phyloP scores from a whole-genome alignment of 2,888 invertebrate genomes.

The Drosophila buzzatii region DNA sequence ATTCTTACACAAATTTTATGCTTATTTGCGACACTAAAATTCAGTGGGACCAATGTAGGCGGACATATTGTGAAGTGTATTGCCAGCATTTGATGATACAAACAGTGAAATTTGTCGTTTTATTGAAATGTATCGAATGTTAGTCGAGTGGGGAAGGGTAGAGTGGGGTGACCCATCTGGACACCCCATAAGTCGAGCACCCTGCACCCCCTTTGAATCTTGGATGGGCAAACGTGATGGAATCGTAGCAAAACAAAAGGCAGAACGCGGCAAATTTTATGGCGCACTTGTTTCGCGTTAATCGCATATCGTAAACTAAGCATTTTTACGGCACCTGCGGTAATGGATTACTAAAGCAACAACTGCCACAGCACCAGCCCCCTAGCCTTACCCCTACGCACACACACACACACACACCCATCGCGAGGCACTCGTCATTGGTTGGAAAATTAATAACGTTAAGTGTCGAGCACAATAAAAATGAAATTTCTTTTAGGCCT shows the following conservation, averaged over 20 bases:
- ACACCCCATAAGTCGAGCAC: slow-evolving; percentile 2
- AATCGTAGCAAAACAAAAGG: slow-evolving; percentile 48
- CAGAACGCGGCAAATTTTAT: slow-evolving; percentile 65
- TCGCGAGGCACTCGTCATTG: slow-evolving; percentile 57
- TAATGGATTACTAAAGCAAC: slow-evolving; percentile 76
- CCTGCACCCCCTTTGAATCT: not conserved
- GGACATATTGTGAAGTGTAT: slow-evolving; percentile 35
- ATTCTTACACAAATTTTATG: slow-evolving; percentile 52
- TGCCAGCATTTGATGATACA: slow-evolving; percentile 39
- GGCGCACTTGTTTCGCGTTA: slow-evolving; percentile 81
- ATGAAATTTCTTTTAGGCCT: slow-evolving; percentile 56
- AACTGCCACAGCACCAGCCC: slow-evolving; percentile 24
- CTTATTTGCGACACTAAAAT: slow-evolving; percentile 9
- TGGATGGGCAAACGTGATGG: slow-evolving; percentile 10
- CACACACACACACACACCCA: no score
- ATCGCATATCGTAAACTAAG: slow-evolving; percentile 81
- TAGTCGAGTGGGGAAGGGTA: not conserved
- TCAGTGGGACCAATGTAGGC: slow-evolving; percentile 1
- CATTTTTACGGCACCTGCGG: slow-evolving; percentile 81
- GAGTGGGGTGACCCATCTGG: not conserved
- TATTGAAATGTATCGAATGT: slow-evolving; percentile 79
- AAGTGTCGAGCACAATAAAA: slow-evolving; percentile 80
- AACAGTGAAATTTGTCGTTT: slow-evolving; percentile 57
- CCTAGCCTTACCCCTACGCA: no score
- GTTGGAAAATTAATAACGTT: slow-evolving; percentile 79